Percentiles rank a stretch among this genome's conserved stretches.
phyloP scores from a whole-genome alignment of 2,113 vertebrate genomes.

The Pituophis catenifer region DNA sequence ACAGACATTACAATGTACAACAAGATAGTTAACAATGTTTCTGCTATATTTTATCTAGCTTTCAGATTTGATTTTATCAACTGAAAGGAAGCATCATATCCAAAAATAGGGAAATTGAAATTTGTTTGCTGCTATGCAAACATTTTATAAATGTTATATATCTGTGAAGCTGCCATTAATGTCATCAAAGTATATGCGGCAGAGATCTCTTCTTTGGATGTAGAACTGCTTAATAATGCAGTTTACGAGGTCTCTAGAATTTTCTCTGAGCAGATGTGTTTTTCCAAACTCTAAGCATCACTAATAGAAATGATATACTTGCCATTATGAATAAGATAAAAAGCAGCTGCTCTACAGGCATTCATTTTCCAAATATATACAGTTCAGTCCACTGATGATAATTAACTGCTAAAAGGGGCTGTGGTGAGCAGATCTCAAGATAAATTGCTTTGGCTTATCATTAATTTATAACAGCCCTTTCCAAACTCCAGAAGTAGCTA shows the following conservation, averaged over 20 bases:
- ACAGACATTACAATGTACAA: neutral
- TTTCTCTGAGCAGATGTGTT: constrained; percentile 52
- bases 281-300: constrained; percentile 44
- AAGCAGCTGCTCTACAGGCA: constrained; percentile 58
- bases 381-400: constrained; percentile 40
- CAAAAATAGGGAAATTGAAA: neutral
- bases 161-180: neutral
- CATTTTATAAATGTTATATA: neutral
- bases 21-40: neutral
- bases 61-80: neutral
- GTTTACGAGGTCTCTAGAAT: constrained; percentile 23
- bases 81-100: neutral
- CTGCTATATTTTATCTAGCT: neutral
- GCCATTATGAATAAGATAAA: constrained; percentile 51
- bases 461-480: constrained; percentile 54
- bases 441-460: constrained; percentile 53
- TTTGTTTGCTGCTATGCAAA: neutral
- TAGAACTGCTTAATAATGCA: constrained; percentile 24
- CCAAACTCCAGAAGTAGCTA: constrained; percentile 48
- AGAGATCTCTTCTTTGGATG: neutral
- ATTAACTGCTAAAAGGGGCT: constrained; percentile 56
- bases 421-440: constrained; percentile 48
- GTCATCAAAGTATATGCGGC: neutral
- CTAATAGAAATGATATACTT: constrained; percentile 52
- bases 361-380: constrained; percentile 42